Percentiles rank a stretch among this genome's conserved stretches.
Evolutionary conservation across 2,888 invertebrate genomes (phyloP).

Genomic region (Lasioglossum calceatum): DNA sequence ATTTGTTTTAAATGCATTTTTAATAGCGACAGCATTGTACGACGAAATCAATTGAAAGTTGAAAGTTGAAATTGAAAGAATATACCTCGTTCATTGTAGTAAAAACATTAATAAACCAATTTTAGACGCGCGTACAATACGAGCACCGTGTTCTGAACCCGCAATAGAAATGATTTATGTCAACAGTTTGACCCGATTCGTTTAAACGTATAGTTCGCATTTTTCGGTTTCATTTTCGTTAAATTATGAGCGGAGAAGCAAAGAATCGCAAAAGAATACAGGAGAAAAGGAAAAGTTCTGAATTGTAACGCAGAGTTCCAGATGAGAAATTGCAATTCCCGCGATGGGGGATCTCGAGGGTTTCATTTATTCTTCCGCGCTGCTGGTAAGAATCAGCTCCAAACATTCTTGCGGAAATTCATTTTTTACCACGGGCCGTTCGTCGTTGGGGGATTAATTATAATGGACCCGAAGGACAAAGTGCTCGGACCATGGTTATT

Average conservation of each 20-base stretch:
- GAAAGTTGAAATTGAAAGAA: too few relatives aligned
- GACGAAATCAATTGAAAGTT: too few relatives aligned
- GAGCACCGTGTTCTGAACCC: background rate
- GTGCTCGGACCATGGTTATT: conserved; percentile 29
- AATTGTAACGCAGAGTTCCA: conserved; percentile 44
- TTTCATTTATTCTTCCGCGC: conserved; percentile 59
- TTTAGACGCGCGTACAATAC: background rate
- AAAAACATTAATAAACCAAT: background rate
- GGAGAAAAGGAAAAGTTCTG: conserved; percentile 6
- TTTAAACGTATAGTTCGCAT: background rate
- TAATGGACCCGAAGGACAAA: conserved; percentile 44
- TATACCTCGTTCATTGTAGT: too few relatives aligned
- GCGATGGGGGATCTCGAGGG: conserved; percentile 39
- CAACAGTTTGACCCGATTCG: background rate
- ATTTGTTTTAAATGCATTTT: too few relatives aligned
- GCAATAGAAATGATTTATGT: background rate
- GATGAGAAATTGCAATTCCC: conserved; percentile 41
- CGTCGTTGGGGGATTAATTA: conserved; percentile 60
- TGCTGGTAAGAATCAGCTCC: conserved; percentile 57
- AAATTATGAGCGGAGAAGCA: background rate
- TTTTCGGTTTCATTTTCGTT: background rate
- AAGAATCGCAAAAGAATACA: background rate
- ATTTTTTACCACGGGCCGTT: conserved; percentile 19
- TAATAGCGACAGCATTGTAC: too few relatives aligned
- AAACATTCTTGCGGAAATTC: conserved; percentile 53